Evolutionary conservation across 2,797 vertebrate genomes (phyloP), one percentile per base, ranked within the genome.

Genomic region (Siniperca undulata): DNA sequence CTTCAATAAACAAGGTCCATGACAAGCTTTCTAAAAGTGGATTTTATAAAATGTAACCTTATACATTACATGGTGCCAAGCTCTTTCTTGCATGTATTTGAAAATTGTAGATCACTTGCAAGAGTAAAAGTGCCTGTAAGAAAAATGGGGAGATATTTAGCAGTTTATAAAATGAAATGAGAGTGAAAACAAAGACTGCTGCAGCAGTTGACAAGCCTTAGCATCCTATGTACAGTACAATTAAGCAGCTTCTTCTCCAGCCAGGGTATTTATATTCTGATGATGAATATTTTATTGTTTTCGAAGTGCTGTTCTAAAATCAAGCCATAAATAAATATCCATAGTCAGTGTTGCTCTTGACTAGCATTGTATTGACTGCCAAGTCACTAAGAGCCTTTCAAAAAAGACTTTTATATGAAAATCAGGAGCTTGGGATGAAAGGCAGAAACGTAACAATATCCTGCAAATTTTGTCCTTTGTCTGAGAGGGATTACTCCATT

Each of bases 361-460:
- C 86, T 81, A 90, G 85, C 90, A 90, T 91, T 88, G 89, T 86
- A 86, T 88, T 91, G 90, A 93, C 88, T 92, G 84, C 89, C 91
- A 92, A 92, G 91, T 93, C 90, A 91, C 89, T 77, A 90, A 96
- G 95, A 94, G 92, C 88, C 83, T 92, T 83, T 94, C 82, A 92
- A 87, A 94, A 92, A 94, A 94, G 85, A 95, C 94, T 95, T 96
- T 96, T 94, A 95, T 95, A 94, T 96, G 93, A 96, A 96, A 96
- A 96, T 95, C 90, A 95, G 93, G 89, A 91, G 90, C 86, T 82
- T 77, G 75, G 92, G 95, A 96, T 96, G 94, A 96, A 96, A 96
- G 94, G 91, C 88, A 88, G 89, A 81, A 87, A 91, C 65, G 66
- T 89, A 94, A 93, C 93, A 95, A 92, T 93, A 93, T 92, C 88